phyloP scores from a whole-genome alignment of 2,888 invertebrate genomes.

The Melanostoma mellinum region DNA sequence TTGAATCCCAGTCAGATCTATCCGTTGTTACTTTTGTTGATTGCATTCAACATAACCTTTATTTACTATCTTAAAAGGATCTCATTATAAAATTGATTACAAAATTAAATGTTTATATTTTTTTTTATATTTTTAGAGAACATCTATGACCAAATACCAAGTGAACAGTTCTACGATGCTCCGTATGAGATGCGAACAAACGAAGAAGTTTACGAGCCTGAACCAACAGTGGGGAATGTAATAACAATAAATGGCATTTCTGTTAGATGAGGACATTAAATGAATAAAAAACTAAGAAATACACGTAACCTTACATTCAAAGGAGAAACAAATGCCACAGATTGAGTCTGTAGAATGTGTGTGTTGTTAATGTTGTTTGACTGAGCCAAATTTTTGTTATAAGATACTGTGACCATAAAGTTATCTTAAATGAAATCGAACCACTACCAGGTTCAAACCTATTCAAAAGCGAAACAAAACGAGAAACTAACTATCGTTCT shows the following conservation, averaged over 20 bases:
- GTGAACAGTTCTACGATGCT: conserved; percentile 89
- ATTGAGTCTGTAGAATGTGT: conserved; percentile 38
- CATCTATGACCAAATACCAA: conserved; percentile 86
- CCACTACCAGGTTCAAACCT: not conserved
- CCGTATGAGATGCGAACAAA: conserved; percentile 87
- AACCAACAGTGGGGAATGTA: conserved; percentile 82
- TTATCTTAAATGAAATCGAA: conserved; percentile 33
- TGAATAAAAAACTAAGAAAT: not conserved
- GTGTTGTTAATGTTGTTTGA: conserved; percentile 51
- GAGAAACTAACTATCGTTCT: not conserved
- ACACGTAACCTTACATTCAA: conserved; percentile 8
- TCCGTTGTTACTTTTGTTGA: no score
- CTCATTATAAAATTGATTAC: no score
- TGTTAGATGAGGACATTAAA: conserved; percentile 85
- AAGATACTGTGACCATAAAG: conserved; percentile 55
- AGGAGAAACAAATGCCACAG: conserved; percentile 36
- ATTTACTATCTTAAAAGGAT: no score
- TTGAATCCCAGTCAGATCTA: no score
- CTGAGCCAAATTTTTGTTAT: conserved; percentile 69
- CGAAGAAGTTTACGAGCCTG: conserved; percentile 84
- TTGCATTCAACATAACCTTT: no score
- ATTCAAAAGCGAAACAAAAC: not conserved
- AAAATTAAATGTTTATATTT: not conserved
- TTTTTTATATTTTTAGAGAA: conserved; percentile 78
- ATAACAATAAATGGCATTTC: conserved; percentile 95